Conservation (phyloP, 2,113 vertebrate genomes). For the Numida meleagris region DNA sequence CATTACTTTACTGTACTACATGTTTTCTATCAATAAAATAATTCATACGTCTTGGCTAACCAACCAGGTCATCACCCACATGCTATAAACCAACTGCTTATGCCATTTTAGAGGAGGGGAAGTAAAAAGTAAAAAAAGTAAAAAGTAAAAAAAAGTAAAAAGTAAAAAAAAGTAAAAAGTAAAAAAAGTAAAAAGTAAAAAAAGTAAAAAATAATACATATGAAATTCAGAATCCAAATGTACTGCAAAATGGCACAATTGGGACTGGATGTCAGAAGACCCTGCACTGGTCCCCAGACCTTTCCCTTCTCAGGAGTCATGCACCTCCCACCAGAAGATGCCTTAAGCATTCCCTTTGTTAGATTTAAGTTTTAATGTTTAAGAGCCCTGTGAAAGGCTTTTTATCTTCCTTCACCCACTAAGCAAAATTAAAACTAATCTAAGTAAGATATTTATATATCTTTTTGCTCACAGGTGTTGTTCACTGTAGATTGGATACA, state of each 20-base stretch:
- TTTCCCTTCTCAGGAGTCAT: fast-evolving
- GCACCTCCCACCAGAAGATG: neutral
- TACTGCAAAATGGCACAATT: fast-evolving
- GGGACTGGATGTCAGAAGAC: fast-evolving
- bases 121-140: neutral
- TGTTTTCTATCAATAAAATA: neutral
- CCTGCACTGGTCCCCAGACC: neutral
- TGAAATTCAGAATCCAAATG: neutral
- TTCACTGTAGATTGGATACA: neutral
- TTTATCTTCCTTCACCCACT: neutral
- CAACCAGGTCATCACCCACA: neutral
- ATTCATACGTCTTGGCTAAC: neutral
- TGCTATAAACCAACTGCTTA: neutral
- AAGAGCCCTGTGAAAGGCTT: neutral
- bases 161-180: neutral
- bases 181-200: too few species aligned
- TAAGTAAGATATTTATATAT: neutral
- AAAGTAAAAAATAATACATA: neutral
- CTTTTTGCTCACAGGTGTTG: neutral
- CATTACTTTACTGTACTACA: neutral
- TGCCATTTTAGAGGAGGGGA: neutral
- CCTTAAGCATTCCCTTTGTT: neutral
- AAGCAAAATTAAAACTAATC: neutral
- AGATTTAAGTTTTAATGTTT: neutral
- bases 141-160: neutral